phyloP scores from a whole-genome alignment of 1,140 invertebrate species.

The Drosophila elegans region DNA sequence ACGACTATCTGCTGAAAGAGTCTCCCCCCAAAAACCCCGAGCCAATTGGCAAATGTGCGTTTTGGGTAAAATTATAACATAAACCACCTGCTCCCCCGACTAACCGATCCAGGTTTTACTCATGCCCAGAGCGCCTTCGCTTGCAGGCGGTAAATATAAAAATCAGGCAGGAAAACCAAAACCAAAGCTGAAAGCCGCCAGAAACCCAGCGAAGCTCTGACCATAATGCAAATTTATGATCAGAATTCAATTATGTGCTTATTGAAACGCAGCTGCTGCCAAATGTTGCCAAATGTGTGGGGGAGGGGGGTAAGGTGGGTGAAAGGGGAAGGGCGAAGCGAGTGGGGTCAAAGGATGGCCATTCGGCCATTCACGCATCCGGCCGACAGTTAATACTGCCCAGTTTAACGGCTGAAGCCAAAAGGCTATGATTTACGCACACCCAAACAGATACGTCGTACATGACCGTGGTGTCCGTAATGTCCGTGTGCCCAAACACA shows the following conservation, averaged over 20 bases:
- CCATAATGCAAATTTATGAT: slow-evolving; percentile 83
- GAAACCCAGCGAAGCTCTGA: slow-evolving; percentile 61
- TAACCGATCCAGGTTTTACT: slow-evolving; percentile 1
- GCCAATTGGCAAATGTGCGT: slow-evolving; percentile 73
- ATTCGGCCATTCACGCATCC: slow-evolving; percentile 59
- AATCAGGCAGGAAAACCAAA: slow-evolving; percentile 49
- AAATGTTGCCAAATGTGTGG: slow-evolving; percentile 20
- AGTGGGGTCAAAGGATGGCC: slow-evolving; percentile 8
- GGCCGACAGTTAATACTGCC: slow-evolving; percentile 71
- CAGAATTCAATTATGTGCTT: slow-evolving; percentile 84
- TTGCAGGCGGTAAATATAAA: slow-evolving; percentile 47
- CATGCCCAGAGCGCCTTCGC: not conserved
- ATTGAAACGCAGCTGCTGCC: slow-evolving; percentile 80
- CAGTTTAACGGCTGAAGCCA: slow-evolving; percentile 80
- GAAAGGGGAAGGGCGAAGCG: not conserved
- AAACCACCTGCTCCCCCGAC: slow-evolving; percentile 64
- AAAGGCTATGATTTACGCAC: slow-evolving; percentile 77
- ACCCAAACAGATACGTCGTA: slow-evolving; percentile 28
- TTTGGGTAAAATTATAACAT: slow-evolving; percentile 82
- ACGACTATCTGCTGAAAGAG: slow-evolving; percentile 57
- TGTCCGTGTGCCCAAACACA: slow-evolving; percentile 12
- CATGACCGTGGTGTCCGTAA: not conserved
- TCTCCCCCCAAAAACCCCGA: slow-evolving; percentile 3
- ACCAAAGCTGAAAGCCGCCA: slow-evolving; percentile 70
- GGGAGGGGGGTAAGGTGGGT: not conserved